These are phyloP conservation scores for Rafetus swinhoei DNA, from an alignment of 2,113 vertebrate genomes.

Conservation along the genomic window DNA sequence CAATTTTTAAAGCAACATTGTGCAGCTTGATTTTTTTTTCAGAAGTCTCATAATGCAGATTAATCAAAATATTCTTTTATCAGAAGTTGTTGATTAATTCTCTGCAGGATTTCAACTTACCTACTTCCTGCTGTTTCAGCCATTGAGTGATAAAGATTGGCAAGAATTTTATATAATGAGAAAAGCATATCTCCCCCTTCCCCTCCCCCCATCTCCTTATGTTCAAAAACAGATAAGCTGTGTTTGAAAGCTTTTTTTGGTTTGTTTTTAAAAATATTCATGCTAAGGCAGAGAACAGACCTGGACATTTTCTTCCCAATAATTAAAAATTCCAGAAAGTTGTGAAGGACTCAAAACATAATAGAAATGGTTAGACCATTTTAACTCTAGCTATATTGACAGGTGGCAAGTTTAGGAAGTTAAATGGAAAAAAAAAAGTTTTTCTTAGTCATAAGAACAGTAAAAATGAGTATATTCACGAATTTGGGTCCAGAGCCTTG, in stretches of 20 bases:
- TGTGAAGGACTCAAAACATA: neutral
- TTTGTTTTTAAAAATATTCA: neutral
- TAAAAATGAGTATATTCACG: neutral
- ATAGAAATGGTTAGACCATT: neutral
- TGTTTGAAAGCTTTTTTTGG: neutral
- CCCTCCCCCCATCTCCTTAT: too few relatives aligned
- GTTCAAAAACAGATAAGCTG: neutral
- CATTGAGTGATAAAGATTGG: neutral
- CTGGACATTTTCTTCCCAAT: neutral
- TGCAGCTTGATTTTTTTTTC: neutral
- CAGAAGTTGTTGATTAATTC: accelerated
- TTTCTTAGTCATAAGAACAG: neutral
- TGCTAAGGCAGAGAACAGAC: neutral
- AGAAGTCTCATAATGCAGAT: neutral
- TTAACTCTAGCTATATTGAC: neutral
- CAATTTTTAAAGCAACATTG: neutral
- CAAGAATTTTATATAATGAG: neutral
- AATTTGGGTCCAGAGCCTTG: neutral
- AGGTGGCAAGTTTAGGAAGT: neutral
- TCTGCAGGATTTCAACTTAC: neutral
- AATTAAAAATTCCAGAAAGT: neutral
- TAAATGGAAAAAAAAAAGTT: neutral
- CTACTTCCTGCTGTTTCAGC: neutral
- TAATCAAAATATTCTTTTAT: neutral
- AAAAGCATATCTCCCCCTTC: neutral